These are phyloP conservation scores for Probosciger aterrimus DNA, from an alignment of 2,113 vertebrate species.

Conservation along the genomic window DNA sequence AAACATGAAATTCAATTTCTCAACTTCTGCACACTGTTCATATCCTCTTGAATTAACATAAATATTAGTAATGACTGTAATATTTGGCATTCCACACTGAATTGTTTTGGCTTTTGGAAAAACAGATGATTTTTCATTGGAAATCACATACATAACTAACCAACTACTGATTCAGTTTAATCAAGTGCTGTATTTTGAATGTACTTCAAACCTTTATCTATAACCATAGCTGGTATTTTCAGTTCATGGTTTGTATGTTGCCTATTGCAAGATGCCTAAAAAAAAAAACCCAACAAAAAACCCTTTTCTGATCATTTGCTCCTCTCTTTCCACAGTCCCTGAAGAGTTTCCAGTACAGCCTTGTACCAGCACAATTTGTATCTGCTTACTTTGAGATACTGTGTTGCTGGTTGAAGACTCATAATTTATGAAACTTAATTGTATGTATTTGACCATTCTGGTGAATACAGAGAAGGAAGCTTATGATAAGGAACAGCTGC, in stretches of 20 bases:
- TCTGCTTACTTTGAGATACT: background rate
- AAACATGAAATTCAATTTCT: constrained; percentile 27
- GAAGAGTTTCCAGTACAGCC: background rate
- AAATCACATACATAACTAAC: background rate
- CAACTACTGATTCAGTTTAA: constrained; percentile 22
- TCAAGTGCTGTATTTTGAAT: background rate
- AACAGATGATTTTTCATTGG: constrained; percentile 4
- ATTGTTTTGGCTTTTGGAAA: constrained; percentile 40
- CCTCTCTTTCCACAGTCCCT: background rate
- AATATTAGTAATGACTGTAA: constrained; percentile 34
- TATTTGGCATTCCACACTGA: constrained; percentile 21
- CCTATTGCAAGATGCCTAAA: background rate
- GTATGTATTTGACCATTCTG: background rate
- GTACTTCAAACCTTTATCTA: background rate
- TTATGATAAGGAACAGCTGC: constrained; percentile 4
- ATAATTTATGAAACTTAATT: background rate
- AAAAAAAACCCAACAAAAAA: background rate
- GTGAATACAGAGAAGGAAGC: background rate
- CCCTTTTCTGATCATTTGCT: background rate
- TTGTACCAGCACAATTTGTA: background rate
- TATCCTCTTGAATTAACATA: constrained; percentile 24
- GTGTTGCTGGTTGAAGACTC: background rate
- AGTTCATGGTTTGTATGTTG: background rate
- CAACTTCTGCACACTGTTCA: background rate
- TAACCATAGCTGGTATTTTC: background rate